phyloP scores from a whole-genome alignment of 37 sponge, comb jelly and placozoan genomes.

The Lycopodina hypogea region DNA sequence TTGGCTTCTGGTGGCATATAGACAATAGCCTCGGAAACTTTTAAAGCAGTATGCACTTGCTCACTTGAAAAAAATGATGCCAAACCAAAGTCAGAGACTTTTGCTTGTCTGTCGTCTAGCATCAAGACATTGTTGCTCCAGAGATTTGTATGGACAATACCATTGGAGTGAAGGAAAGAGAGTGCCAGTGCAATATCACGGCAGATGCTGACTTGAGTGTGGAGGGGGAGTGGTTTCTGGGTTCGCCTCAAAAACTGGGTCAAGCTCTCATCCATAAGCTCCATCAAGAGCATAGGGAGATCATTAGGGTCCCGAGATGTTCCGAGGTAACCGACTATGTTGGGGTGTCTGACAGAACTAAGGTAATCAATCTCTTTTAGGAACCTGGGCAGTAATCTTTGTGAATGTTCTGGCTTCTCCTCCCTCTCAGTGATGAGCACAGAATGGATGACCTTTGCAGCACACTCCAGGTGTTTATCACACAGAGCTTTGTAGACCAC shows the following conservation, averaged over 20 bases:
- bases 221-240: conserved; percentile 2
- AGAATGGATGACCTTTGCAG: conserved; percentile 13
- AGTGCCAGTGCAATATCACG: conserved; percentile 24
- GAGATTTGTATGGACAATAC: conserved; percentile 21
- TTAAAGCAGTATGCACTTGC: neutral
- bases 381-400: neutral
- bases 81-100: conserved; percentile 26
- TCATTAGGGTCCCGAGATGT: neutral
- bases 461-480: conserved; percentile 9
- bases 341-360: neutral
- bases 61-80: neutral
- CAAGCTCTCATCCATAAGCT: conserved; percentile 23
- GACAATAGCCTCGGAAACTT: neutral
- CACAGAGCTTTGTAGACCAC: conserved; percentile 13
- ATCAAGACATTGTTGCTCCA: conserved; percentile 30
- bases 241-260: conserved; percentile 11
- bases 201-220: conserved; percentile 18
- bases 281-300: conserved; percentile 20
- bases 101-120: neutral
- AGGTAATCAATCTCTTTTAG: conserved; percentile 1
- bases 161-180: conserved; percentile 23
- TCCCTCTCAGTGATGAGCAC: neutral
- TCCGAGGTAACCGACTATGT: conserved; percentile 18
- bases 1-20: conserved; percentile 44
- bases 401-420: neutral